These are phyloP conservation scores for Alentia gelatinosa DNA, from an alignment of 2,888 invertebrate genomes.

Conservation along the genomic window DNA sequence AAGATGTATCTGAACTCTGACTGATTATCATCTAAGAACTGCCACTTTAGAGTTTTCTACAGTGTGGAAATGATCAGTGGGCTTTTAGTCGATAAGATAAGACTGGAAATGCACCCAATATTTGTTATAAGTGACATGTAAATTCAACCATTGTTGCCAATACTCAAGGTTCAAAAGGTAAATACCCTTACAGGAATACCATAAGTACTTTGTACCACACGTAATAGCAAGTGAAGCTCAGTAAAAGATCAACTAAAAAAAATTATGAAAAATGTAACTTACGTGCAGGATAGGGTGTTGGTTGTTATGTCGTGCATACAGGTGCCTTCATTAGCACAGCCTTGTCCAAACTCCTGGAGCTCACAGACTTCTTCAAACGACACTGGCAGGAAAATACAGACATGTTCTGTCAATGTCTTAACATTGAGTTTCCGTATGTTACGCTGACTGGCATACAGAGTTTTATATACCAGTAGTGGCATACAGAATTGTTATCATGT, in stretches of 20 bases:
- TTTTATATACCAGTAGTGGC: no score
- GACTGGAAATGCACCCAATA: neutral
- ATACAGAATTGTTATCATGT: neutral
- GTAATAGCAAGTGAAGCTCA: neutral
- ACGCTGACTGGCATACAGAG: no score
- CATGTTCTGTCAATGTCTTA: neutral
- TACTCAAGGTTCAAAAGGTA: neutral
- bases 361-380: conserved; percentile 34
- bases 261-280: neutral
- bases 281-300: neutral
- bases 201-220: neutral
- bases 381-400: neutral
- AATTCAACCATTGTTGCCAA: neutral
- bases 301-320: neutral
- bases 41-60: no score
- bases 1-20: no score
- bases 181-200: neutral
- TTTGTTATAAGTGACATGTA: neutral
- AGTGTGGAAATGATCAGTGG: no score
- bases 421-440: no score
- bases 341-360: neutral
- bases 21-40: no score
- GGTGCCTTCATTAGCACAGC: neutral
- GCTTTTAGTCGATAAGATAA: no score
- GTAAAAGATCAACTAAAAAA: neutral